Evolutionary conservation across 2,797 vertebrate species (phyloP).

Genomic region (Salarias fasciatus): DNA sequence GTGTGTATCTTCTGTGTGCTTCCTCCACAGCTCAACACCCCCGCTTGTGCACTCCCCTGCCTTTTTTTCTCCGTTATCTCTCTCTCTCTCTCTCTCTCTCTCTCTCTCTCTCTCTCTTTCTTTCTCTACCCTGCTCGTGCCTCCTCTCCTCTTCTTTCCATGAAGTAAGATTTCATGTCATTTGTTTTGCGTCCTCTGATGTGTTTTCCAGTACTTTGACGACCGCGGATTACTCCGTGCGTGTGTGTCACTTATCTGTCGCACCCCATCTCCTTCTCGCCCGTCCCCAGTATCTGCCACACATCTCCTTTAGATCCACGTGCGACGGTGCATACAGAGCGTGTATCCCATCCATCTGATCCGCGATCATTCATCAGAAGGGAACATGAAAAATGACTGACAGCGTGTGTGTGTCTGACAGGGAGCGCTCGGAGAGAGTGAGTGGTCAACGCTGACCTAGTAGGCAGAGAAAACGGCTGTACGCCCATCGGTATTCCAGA

Average conservation of each 20-base stretch:
- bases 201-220: constrained; percentile 25
- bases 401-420: constrained; percentile 9
- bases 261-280: constrained; percentile 8
- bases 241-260: constrained; percentile 48
- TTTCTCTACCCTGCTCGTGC: constrained; percentile 24
- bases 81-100: constrained; percentile 33
- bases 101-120: constrained; percentile 32
- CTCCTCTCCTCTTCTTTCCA: constrained; percentile 30
- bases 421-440: constrained; percentile 17
- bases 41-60: constrained; percentile 61
- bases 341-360: constrained; percentile 38
- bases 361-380: constrained; percentile 57
- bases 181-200: constrained; percentile 36
- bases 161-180: constrained; percentile 42
- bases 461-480: constrained; percentile 47
- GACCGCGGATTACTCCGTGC: constrained; percentile 40
- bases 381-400: constrained; percentile 54
- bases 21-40: constrained; percentile 69
- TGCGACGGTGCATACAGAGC: constrained; percentile 41
- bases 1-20: constrained; percentile 60
- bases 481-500: constrained; percentile 77
- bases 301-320: constrained; percentile 34
- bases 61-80: constrained; percentile 25
- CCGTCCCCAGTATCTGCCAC: constrained; percentile 34
- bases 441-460: constrained; percentile 67